phyloP scores from a whole-genome alignment of 1,140 invertebrate genomes.

The Ceratosolen fusciceps region DNA sequence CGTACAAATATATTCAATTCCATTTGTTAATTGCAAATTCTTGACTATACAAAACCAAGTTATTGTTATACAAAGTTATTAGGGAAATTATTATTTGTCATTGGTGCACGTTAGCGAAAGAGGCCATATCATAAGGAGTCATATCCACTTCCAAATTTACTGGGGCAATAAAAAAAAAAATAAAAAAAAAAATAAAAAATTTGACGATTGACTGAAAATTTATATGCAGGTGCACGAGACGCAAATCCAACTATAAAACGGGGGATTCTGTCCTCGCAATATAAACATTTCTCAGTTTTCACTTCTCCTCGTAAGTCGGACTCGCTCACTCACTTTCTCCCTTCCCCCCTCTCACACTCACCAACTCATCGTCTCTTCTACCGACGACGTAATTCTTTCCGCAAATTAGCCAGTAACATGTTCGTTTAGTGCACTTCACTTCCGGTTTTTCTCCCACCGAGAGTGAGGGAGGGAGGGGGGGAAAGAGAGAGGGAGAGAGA shows the following conservation, averaged over 20 bases:
- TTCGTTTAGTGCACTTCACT: neutral
- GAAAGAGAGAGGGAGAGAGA: too few relatives aligned
- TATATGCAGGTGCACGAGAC: too few relatives aligned
- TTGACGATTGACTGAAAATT: neutral
- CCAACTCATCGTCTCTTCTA: neutral
- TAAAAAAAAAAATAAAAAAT: neutral
- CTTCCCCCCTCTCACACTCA: neutral
- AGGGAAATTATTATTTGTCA: too few relatives aligned
- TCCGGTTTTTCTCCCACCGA: neutral
- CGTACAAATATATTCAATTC: too few relatives aligned
- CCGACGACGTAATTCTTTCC: constrained; percentile 33
- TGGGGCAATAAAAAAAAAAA: neutral
- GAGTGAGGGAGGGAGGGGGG: too few relatives aligned
- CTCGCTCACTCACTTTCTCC: neutral
- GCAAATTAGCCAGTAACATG: constrained; percentile 30
- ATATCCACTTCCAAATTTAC: too few relatives aligned
- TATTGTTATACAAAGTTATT: too few relatives aligned
- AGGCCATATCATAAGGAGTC: too few relatives aligned
- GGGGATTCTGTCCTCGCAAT: neutral
- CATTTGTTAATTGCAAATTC: too few relatives aligned
- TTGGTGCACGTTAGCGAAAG: too few relatives aligned
- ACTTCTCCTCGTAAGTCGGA: neutral
- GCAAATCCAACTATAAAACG: neutral
- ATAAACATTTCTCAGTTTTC: constrained; percentile 27
- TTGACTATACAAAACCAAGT: too few relatives aligned